These are phyloP conservation scores for Aphaenogaster ashmeadi DNA, from an alignment of 1,140 invertebrate species.

Conservation along the genomic window DNA sequence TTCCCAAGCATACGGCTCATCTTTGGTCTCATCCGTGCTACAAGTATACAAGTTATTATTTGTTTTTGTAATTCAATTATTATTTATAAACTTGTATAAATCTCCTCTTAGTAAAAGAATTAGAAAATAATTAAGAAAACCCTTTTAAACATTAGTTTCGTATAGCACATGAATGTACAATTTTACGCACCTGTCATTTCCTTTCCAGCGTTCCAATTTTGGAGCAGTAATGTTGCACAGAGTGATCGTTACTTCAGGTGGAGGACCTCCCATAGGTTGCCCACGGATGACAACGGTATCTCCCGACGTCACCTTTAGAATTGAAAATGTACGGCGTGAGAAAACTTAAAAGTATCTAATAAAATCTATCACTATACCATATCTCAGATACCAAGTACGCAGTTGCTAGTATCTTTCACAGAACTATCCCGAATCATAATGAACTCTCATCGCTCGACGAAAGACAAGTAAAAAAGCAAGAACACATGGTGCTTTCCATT, in stretches of 20 bases:
- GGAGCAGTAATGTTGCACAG: conserved; percentile 97
- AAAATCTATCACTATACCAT: background rate
- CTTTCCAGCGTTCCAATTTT: conserved; percentile 92
- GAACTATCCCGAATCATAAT: conserved; percentile 20
- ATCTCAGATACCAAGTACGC: background rate
- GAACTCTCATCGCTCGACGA: background rate
- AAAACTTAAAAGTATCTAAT: background rate
- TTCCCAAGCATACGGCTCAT: conserved; percentile 99
- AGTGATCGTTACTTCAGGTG: conserved; percentile 96
- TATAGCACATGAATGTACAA: background rate
- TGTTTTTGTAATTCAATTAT: background rate
- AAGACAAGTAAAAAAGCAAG: background rate
- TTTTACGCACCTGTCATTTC: conserved; percentile 75
- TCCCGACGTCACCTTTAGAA: conserved; percentile 81
- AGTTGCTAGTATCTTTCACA: conserved; percentile 58
- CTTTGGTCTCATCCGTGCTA: conserved; percentile 90
- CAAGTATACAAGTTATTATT: background rate
- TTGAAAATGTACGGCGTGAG: conserved; percentile 3
- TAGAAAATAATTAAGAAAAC: background rate
- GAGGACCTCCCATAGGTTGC: conserved; percentile 90
- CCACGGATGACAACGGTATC: conserved; percentile 85
- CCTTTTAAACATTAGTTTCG: background rate
- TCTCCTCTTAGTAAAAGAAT: background rate
- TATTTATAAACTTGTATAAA: background rate
- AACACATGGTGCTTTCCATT: too few relatives aligned